phyloP scores from a whole-genome alignment of 2,888 invertebrate species.

The Melanchra persicariae region DNA sequence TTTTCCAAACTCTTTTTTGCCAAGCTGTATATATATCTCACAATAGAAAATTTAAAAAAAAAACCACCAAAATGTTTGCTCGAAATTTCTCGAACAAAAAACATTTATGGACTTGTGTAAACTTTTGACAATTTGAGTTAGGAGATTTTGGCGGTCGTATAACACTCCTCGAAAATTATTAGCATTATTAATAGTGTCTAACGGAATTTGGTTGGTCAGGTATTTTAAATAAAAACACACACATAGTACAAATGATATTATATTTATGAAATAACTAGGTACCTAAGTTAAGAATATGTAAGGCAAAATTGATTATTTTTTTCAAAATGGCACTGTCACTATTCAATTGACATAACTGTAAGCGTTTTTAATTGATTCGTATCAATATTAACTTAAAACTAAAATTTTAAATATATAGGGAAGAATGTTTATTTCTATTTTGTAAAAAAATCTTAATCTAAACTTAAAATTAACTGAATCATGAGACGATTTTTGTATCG shows the following conservation, averaged over 20 bases:
- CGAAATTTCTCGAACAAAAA: too few relatives aligned
- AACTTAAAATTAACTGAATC: constrained; percentile 25
- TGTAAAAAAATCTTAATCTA: constrained; percentile 55
- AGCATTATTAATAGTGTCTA: too few relatives aligned
- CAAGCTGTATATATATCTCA: too few relatives aligned
- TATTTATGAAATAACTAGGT: constrained; percentile 67
- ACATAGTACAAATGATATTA: constrained; percentile 63
- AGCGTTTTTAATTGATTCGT: constrained; percentile 60
- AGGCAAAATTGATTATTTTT: constrained; percentile 62
- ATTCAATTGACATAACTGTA: constrained; percentile 62
- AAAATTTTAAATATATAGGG: constrained; percentile 26
- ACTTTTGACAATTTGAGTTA: too few relatives aligned
- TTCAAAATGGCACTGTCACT: constrained; percentile 64
- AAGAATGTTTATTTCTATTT: constrained; percentile 47
- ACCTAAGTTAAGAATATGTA: constrained; percentile 56
- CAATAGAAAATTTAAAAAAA: too few relatives aligned
- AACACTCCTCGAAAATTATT: too few relatives aligned
- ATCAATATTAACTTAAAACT: constrained; percentile 50
- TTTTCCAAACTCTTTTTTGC: too few relatives aligned
- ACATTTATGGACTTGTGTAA: too few relatives aligned
- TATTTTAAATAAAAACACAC: constrained; percentile 47
- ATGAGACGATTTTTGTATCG: constrained; percentile 29
- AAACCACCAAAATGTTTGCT: too few relatives aligned
- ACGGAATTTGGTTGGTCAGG: not conserved
- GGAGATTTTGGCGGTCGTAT: too few relatives aligned